A percentile compares a stretch with the other conserved stretches of the same genome.
These are phyloP conservation scores for Meleagris gallopavo DNA, from an alignment of 2,113 vertebrate genomes.

Conservation along the genomic window DNA sequence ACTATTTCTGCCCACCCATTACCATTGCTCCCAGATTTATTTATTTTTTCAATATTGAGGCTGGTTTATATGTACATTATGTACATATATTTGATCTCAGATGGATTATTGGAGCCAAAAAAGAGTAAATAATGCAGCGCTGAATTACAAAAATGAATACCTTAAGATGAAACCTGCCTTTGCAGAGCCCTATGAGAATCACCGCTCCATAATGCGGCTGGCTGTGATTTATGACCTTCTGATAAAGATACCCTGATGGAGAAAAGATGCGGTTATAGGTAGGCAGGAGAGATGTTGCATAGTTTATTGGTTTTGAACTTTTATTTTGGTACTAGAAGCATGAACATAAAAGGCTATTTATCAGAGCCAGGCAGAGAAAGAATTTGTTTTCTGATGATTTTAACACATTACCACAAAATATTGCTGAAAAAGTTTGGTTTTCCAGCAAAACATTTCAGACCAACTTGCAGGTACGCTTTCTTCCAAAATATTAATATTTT, in stretches of 20 bases:
- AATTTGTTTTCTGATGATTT: slow-evolving; percentile 15
- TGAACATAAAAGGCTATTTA: background rate
- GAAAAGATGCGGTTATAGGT: slow-evolving; percentile 20
- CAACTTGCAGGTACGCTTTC: background rate
- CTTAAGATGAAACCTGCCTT: background rate
- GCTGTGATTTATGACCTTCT: slow-evolving; percentile 56
- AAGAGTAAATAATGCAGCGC: background rate
- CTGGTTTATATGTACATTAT: slow-evolving; percentile 30
- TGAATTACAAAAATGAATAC: slow-evolving; percentile 38
- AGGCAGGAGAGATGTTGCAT: background rate
- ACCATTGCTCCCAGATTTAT: background rate
- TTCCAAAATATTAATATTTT: background rate
- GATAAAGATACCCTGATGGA: slow-evolving; percentile 35
- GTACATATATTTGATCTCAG: slow-evolving; percentile 14
- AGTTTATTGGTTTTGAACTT: slow-evolving; percentile 26
- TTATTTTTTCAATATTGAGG: background rate
- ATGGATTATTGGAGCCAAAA: background rate
- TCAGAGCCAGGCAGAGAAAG: background rate
- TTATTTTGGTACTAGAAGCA: slow-evolving; percentile 23
- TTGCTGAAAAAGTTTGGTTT: background rate
- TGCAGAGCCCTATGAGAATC: background rate
- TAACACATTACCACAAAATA: background rate
- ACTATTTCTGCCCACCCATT: background rate
- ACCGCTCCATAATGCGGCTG: background rate
- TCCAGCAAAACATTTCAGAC: background rate